phyloP scores from a whole-genome alignment of 2,888 invertebrate species.

The Capitulum mitella region DNA sequence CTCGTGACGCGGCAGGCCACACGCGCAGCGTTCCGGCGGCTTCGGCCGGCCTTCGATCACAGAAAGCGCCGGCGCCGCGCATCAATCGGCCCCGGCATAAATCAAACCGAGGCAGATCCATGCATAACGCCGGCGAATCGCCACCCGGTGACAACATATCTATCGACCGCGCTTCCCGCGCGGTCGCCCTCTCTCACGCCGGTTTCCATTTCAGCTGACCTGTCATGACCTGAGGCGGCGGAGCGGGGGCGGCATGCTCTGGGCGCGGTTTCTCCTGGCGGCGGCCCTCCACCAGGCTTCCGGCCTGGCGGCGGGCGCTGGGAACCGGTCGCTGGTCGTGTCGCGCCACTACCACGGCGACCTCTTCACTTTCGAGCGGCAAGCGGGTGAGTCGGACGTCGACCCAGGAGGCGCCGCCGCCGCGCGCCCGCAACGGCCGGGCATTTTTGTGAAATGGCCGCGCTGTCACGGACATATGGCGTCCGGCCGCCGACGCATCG shows the following conservation, averaged over 20 bases:
- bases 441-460: background rate
- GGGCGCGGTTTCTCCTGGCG: conserved; percentile 12
- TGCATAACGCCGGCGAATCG: background rate
- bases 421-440: background rate
- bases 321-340: background rate
- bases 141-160: background rate
- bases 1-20: background rate
- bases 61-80: background rate
- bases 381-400: background rate
- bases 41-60: background rate
- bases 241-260: background rate
- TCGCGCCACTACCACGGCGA: conserved; percentile 19
- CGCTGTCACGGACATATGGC: background rate
- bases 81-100: background rate
- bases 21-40: background rate
- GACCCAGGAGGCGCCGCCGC: background rate
- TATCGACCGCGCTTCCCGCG: background rate
- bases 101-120: background rate
- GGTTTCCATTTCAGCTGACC: conserved; percentile 7
- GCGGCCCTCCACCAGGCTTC: conserved; percentile 14
- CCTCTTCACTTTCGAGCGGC: background rate
- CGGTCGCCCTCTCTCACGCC: background rate
- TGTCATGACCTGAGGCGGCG: background rate
- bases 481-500: background rate
- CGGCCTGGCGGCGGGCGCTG: background rate